Conservation (phyloP, 2,797 vertebrate species). For the Pelochelys cantorii region DNA sequence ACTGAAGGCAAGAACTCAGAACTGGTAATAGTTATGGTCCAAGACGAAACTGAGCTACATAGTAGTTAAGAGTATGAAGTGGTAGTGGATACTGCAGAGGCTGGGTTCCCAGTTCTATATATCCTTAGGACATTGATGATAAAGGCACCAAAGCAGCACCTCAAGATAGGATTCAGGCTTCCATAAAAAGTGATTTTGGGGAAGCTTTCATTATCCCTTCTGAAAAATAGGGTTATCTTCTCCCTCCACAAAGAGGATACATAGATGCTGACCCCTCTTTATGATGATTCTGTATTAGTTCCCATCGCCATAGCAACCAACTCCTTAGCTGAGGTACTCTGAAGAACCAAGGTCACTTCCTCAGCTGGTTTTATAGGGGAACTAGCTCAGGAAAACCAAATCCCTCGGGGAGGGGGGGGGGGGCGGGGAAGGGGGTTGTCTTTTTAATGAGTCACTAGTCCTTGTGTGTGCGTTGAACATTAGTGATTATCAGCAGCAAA, state of each 20-base stretch:
- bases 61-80: no score
- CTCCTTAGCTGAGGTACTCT: neutral
- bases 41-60: no score
- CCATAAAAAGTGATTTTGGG: neutral
- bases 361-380: neutral
- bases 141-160: no score
- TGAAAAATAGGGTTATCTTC: neutral
- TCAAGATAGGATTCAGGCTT: neutral
- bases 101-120: no score
- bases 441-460: neutral
- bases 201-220: neutral
- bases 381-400: no score
- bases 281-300: neutral
- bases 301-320: neutral
- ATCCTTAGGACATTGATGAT: no score
- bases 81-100: no score
- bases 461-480: accelerated
- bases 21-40: no score
- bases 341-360: neutral
- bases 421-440: no score
- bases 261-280: neutral
- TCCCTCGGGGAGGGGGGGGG: no score
- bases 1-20: no score
- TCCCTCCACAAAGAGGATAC: no score
- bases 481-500: accelerated